Evolutionary conservation across 2,113 vertebrate genomes (phyloP).

Genomic region (Ursus arctos): DNA sequence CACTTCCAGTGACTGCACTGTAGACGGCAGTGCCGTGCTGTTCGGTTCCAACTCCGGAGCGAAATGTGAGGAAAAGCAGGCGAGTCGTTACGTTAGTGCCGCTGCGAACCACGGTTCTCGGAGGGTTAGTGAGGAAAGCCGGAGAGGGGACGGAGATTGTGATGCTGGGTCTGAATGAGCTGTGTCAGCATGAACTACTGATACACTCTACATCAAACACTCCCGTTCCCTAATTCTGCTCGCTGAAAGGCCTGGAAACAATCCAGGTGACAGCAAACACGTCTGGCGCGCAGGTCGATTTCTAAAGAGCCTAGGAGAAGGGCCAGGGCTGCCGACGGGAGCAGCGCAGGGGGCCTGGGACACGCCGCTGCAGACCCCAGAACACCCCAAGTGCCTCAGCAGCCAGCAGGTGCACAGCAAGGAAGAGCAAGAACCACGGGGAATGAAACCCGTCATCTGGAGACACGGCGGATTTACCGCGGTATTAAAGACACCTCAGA

Average conservation of each 20-base stretch:
- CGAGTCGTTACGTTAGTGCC: fast-evolving
- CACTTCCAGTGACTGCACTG: fast-evolving
- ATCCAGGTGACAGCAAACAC: not conserved
- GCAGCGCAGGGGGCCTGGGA: not conserved
- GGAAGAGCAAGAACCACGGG: too few species aligned
- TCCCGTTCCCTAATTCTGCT: not conserved
- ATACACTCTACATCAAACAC: not conserved
- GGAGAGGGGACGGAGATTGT: too few species aligned
- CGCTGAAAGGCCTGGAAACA: not conserved
- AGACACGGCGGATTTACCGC: not conserved
- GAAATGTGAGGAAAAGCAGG: not conserved
- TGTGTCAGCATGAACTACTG: not conserved
- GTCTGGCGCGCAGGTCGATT: not conserved
- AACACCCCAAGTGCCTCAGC: not conserved
- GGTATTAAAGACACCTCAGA: not conserved
- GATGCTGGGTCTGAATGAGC: not conserved
- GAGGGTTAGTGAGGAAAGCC: not conserved
- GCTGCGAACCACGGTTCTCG: not conserved
- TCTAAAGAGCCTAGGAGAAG: not conserved
- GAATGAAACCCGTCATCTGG: not conserved
- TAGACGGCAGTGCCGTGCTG: fast-evolving
- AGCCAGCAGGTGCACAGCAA: fast-evolving
- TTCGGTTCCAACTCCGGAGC: too few species aligned
- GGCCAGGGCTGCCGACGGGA: fast-evolving
- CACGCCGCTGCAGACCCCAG: not conserved